These are phyloP conservation scores for Vanacampus margaritifer DNA, from an alignment of 2,113 vertebrate genomes.

Conservation along the genomic window DNA sequence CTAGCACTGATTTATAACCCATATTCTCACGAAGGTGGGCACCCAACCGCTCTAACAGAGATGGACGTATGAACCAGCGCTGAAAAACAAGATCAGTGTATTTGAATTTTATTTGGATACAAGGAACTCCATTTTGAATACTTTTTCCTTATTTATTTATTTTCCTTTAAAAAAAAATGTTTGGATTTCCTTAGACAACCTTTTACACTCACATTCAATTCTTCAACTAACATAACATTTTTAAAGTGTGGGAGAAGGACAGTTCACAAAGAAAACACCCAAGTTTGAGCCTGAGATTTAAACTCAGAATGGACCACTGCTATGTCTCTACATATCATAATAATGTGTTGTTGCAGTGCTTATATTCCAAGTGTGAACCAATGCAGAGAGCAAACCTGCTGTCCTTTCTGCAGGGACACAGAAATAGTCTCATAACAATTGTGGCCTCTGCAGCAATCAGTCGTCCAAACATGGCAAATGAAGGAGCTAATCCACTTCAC, in stretches of 20 bases:
- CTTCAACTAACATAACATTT: not conserved
- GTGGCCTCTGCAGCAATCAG: slow-evolving; percentile 46
- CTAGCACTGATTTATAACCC: too few species aligned
- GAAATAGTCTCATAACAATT: slow-evolving; percentile 20
- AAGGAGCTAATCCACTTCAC: slow-evolving; percentile 45
- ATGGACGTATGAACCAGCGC: too few species aligned
- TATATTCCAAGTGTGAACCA: not conserved
- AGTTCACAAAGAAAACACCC: not conserved
- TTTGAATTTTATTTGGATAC: too few species aligned
- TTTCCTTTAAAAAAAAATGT: too few species aligned
- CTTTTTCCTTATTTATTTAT: too few species aligned
- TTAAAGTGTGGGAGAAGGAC: not conserved
- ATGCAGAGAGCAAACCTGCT: not conserved
- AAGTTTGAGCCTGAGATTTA: not conserved
- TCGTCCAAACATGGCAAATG: slow-evolving; percentile 22
- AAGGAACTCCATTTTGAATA: too few species aligned
- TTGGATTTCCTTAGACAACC: not conserved
- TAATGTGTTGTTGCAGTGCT: not conserved
- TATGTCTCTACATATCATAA: not conserved
- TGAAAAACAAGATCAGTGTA: too few species aligned
- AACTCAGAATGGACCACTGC: not conserved
- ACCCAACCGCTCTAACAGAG: too few species aligned
- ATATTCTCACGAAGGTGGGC: too few species aligned
- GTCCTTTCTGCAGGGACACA: not conserved
- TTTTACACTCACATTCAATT: not conserved